Conservation (phyloP, 2,113 vertebrate genomes). For the Phalacrocorax brasilianus region DNA sequence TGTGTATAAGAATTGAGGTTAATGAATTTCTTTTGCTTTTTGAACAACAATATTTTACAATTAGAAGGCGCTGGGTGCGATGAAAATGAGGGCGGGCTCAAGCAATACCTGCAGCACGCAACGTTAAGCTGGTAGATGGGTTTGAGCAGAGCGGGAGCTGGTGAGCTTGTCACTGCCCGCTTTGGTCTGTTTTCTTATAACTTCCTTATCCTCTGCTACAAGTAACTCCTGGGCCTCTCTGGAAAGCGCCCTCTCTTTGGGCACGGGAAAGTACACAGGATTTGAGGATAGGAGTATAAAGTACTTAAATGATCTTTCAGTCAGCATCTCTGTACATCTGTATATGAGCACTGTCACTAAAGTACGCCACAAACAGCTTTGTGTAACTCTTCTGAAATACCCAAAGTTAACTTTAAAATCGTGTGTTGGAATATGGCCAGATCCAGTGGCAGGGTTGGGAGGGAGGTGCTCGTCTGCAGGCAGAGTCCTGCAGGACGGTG, state of each 20-base stretch:
- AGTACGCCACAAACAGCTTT: accelerated
- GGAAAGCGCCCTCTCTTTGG: neutral
- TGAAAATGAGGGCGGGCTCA: neutral
- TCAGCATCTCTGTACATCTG: neutral
- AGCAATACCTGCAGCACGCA: neutral
- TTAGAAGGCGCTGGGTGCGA: neutral
- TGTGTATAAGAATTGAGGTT: neutral
- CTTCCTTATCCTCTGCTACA: neutral
- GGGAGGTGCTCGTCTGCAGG: neutral
- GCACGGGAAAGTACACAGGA: neutral
- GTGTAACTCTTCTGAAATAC: neutral
- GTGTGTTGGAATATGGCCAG: neutral
- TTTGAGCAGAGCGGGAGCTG: neutral
- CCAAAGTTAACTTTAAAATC: neutral
- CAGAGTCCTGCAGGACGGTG: neutral
- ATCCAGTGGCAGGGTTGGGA: neutral
- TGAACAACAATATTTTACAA: neutral
- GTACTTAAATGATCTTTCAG: neutral
- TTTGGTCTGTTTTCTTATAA: neutral
- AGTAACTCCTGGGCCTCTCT: neutral
- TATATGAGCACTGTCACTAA: neutral
- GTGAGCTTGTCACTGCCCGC: neutral
- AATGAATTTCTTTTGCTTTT: neutral
- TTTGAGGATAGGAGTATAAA: neutral
- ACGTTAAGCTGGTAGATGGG: neutral